phyloP scores from a whole-genome alignment of 2,888 invertebrate genomes.

The Reticulitermes lucifugus region DNA sequence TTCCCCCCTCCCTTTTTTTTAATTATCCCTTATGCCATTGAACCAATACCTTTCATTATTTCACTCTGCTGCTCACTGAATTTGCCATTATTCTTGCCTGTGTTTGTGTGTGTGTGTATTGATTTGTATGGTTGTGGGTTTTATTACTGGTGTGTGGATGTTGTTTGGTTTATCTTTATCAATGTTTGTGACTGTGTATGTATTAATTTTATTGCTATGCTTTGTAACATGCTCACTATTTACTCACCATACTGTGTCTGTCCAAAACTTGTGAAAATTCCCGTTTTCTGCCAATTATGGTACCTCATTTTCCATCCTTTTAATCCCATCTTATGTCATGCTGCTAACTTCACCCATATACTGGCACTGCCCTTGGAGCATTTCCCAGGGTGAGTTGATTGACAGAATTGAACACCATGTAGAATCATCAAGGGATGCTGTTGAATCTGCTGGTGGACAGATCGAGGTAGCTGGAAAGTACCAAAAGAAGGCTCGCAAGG shows the following conservation, averaged over 20 bases:
- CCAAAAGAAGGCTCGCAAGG: constrained; percentile 90
- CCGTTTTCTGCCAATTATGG: not conserved
- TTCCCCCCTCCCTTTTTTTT: constrained; percentile 52
- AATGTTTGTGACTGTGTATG: not conserved
- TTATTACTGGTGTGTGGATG: constrained; percentile 6
- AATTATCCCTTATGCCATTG: constrained; percentile 51
- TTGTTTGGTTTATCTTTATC: not conserved
- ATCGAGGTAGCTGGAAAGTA: constrained; percentile 84
- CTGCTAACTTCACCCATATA: constrained; percentile 36
- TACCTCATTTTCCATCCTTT: not conserved
- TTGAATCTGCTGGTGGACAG: constrained; percentile 82
- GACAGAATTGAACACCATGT: constrained; percentile 96
- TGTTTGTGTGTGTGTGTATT: not conserved
- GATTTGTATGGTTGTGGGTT: not conserved
- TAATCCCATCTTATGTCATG: not conserved
- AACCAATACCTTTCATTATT: constrained; percentile 7
- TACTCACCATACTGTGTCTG: not conserved
- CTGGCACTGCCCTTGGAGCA: constrained; percentile 58
- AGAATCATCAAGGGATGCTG: constrained; percentile 85
- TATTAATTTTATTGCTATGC: not conserved
- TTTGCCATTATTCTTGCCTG: not conserved
- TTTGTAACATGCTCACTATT: not conserved
- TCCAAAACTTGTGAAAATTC: not conserved
- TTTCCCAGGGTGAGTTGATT: constrained; percentile 89
- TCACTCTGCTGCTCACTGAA: constrained; percentile 51